Evolutionary conservation across 2,888 invertebrate genomes (phyloP).

Genomic region (Dynastes hyllus): DNA sequence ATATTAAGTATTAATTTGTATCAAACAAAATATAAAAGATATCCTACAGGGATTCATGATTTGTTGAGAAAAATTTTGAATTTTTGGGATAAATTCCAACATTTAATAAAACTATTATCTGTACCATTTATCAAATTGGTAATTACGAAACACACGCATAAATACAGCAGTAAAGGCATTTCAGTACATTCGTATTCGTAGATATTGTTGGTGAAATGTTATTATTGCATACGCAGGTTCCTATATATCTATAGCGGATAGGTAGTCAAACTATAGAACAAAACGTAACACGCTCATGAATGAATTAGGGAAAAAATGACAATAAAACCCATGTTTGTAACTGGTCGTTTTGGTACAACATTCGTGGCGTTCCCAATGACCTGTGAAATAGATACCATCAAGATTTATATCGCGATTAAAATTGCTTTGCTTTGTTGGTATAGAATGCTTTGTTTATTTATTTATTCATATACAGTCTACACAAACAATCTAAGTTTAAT

Average conservation of each 20-base stretch:
- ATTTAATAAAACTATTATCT: conserved; percentile 51
- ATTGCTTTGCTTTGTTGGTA: too few species aligned
- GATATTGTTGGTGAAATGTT: background rate
- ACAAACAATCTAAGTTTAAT: too few species aligned
- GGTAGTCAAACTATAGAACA: background rate
- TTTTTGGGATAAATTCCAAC: conserved; percentile 43
- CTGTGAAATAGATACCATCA: background rate
- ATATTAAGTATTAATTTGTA: too few species aligned
- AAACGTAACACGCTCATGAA: background rate
- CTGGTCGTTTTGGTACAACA: background rate
- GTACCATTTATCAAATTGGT: conserved; percentile 49
- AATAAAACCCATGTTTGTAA: too few species aligned
- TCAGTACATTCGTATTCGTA: background rate
- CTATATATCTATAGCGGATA: background rate
- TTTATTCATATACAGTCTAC: too few species aligned
- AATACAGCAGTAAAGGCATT: conserved; percentile 5
- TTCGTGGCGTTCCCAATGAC: background rate
- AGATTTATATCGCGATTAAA: background rate
- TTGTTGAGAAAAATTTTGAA: too few species aligned
- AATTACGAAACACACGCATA: conserved; percentile 50
- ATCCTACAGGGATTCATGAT: too few species aligned
- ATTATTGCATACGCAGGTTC: background rate
- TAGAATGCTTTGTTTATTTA: too few species aligned
- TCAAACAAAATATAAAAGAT: too few species aligned
- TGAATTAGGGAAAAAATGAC: conserved; percentile 1